These are phyloP conservation scores for Euwallacea fornicatus DNA, from an alignment of 1,140 invertebrate genomes.

Conservation along the genomic window DNA sequence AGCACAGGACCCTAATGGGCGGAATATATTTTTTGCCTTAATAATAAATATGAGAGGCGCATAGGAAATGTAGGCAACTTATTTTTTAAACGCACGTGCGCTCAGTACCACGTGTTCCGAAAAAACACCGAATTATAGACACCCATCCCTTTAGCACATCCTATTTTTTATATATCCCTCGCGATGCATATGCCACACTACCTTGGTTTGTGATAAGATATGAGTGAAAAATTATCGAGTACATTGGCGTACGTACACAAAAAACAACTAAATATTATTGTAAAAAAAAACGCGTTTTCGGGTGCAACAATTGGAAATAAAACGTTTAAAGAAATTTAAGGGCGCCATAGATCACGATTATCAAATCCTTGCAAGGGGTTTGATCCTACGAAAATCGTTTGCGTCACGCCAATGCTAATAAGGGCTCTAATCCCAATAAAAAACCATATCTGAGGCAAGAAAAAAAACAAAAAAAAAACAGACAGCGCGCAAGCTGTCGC, in stretches of 20 bases:
- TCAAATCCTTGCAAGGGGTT: too few species aligned
- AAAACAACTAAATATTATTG: neutral
- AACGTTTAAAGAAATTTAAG: neutral
- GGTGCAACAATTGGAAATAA: neutral
- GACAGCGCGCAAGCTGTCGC: slow-evolving; percentile 23
- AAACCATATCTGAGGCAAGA: neutral
- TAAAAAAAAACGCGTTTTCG: neutral
- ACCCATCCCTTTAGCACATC: neutral
- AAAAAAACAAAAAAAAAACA: slow-evolving; percentile 23
- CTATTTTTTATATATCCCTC: slow-evolving; percentile 5
- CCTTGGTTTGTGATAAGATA: neutral
- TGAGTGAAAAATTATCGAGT: neutral
- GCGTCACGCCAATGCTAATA: slow-evolving; percentile 1
- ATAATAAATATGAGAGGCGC: slow-evolving; percentile 7
- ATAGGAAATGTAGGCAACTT: neutral
- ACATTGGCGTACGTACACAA: neutral
- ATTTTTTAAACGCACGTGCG: slow-evolving; percentile 11
- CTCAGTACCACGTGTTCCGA: neutral
- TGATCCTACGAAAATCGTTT: neutral
- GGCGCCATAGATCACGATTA: too few species aligned
- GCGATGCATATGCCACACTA: neutral
- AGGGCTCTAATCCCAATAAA: slow-evolving; percentile 3
- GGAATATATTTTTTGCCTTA: slow-evolving; percentile 6
- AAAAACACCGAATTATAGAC: slow-evolving; percentile 3
- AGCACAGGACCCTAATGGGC: slow-evolving; percentile 1